phyloP scores from a whole-genome alignment of 2,888 invertebrate species.

The Scelioninae gen. 2 region DNA sequence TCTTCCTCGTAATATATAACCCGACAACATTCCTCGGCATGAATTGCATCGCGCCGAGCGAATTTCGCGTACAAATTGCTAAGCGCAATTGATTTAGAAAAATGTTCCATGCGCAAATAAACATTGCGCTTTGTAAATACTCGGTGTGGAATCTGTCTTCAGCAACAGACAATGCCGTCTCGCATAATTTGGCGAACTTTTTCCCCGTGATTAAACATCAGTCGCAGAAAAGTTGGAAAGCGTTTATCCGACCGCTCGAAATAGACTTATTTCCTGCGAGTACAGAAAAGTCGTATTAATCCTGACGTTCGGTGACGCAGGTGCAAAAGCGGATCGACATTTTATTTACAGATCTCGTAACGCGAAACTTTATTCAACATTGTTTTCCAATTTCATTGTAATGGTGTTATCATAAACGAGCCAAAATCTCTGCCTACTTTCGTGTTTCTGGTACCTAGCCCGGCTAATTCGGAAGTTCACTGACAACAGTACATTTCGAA shows the following conservation, averaged over 20 bases:
- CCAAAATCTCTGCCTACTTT: no score
- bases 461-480: no score
- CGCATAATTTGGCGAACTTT: slow-evolving; percentile 47
- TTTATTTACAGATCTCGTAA: slow-evolving; percentile 54
- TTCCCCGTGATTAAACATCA: slow-evolving; percentile 33
- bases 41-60: no score
- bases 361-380: slow-evolving; percentile 37
- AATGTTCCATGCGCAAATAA: slow-evolving; percentile 34
- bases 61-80: no score
- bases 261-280: slow-evolving; percentile 49
- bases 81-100: no score
- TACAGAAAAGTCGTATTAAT: slow-evolving; percentile 44
- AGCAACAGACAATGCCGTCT: slow-evolving; percentile 35
- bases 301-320: slow-evolving; percentile 48
- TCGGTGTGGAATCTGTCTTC: slow-evolving; percentile 27
- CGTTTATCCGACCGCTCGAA: slow-evolving; percentile 32
- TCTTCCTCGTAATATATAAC: no score
- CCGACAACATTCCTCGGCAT: no score
- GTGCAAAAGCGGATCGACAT: slow-evolving; percentile 57
- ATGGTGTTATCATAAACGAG: slow-evolving; percentile 24
- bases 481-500: no score
- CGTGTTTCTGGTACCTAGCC: no score
- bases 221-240: slow-evolving; percentile 35
- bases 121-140: slow-evolving; percentile 34
- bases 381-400: slow-evolving; percentile 41